phyloP scores from a whole-genome alignment of 2,797 vertebrate species.

The Microtus agrestis region DNA sequence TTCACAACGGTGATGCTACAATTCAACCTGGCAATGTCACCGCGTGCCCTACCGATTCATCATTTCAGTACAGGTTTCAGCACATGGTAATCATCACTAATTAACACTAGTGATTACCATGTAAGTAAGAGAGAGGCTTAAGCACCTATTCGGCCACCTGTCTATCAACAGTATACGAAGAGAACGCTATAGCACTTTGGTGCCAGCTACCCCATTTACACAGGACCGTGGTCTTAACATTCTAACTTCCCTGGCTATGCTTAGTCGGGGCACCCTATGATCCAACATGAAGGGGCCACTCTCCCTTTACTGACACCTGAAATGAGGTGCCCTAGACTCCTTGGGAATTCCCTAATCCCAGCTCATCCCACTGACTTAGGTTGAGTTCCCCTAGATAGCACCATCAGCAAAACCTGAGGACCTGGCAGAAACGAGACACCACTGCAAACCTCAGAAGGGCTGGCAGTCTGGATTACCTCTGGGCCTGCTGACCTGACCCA shows the following conservation, averaged over 20 bases:
- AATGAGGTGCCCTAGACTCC: neutral
- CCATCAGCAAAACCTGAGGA: neutral
- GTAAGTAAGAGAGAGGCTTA: conserved; percentile 2
- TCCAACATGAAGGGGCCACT: neutral
- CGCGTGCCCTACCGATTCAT: neutral
- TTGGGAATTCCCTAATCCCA: neutral
- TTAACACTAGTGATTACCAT: neutral
- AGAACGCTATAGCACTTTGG: neutral
- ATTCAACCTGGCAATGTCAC: neutral
- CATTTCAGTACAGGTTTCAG: neutral
- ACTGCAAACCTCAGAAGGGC: neutral
- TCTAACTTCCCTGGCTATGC: neutral
- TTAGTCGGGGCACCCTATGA: neutral
- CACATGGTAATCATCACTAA: neutral
- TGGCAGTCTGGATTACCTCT: neutral
- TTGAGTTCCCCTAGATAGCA: neutral
- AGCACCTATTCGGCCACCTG: neutral
- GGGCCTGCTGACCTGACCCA: neutral
- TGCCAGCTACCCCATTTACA: neutral
- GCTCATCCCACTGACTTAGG: neutral
- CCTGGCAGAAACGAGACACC: neutral
- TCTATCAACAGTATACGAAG: neutral
- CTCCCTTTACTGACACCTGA: neutral
- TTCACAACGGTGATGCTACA: neutral
- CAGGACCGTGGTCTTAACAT: neutral